These are phyloP conservation scores for Manduca sexta DNA, from an alignment of 1,140 invertebrate species.

Conservation along the genomic window DNA sequence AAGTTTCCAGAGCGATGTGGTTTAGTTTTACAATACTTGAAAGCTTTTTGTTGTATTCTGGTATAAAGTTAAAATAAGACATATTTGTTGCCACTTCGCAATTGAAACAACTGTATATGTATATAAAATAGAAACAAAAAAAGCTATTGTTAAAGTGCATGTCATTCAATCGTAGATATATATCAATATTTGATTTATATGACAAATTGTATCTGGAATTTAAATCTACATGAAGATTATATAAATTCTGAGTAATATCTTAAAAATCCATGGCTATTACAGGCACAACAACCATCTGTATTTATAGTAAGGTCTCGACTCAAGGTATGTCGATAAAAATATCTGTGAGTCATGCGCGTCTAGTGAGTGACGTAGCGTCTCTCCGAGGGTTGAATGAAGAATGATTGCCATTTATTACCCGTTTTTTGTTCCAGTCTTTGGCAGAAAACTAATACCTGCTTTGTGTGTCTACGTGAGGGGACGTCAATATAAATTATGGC, in stretches of 20 bases:
- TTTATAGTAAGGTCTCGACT: neutral
- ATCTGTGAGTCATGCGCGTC: slow-evolving; percentile 33
- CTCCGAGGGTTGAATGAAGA: slow-evolving; percentile 44
- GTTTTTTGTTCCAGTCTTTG: slow-evolving; percentile 18
- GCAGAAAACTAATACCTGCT: slow-evolving; percentile 16
- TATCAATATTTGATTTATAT: no score
- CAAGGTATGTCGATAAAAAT: slow-evolving; percentile 19
- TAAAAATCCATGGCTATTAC: no score
- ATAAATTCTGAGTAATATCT: no score
- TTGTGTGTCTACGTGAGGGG: slow-evolving; percentile 9
- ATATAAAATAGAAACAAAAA: no score
- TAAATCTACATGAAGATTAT: no score
- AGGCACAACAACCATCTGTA: neutral
- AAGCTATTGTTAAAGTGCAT: no score
- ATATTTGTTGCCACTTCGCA: no score
- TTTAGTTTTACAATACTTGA: neutral
- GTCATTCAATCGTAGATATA: no score
- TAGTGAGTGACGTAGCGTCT: slow-evolving; percentile 27
- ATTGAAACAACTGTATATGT: no score
- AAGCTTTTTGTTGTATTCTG: no score
- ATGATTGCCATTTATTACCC: slow-evolving; percentile 17
- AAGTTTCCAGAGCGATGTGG: neutral
- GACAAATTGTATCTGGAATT: no score
- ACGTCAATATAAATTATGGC: slow-evolving; percentile 2
- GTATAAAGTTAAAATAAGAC: no score